Evolutionary conservation across 1,140 invertebrate genomes (phyloP).

Genomic region (Cotesia typhae): DNA sequence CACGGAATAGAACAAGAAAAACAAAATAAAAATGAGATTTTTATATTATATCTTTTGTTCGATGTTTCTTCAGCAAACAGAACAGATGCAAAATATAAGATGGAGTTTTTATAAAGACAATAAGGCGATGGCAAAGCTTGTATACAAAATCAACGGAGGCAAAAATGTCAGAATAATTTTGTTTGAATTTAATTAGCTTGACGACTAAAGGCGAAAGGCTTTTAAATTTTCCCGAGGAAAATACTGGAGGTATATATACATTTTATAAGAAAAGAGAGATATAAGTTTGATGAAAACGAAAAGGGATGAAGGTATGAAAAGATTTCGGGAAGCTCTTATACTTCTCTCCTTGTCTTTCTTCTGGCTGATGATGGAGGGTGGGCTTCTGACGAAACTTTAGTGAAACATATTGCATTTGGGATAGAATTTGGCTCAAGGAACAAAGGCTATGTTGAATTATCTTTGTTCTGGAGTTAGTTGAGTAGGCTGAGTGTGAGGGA

Average conservation of each 20-base stretch:
- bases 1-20: too few relatives aligned
- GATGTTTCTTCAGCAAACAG: not conserved
- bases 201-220: not conserved
- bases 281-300: too few relatives aligned
- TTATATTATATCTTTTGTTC: not conserved
- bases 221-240: not conserved
- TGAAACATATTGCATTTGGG: constrained; percentile 24
- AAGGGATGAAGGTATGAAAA: too few relatives aligned
- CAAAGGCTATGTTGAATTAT: constrained; percentile 21
- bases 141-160: constrained; percentile 27
- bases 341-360: too few relatives aligned
- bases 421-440: constrained; percentile 13
- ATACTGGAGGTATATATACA: too few relatives aligned
- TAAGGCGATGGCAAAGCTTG: constrained; percentile 33
- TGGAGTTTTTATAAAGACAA: too few relatives aligned
- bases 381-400: not conserved
- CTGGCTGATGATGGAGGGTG: too few relatives aligned
- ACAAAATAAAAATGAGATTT: too few relatives aligned
- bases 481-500: not conserved
- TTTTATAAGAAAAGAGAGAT: too few relatives aligned
- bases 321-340: too few relatives aligned
- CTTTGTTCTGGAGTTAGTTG: not conserved
- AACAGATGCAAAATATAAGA: too few relatives aligned
- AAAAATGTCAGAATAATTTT: not conserved
- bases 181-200: constrained; percentile 11